Evolutionary conservation across 2,113 vertebrate species (phyloP).

Genomic region (Passer domesticus): DNA sequence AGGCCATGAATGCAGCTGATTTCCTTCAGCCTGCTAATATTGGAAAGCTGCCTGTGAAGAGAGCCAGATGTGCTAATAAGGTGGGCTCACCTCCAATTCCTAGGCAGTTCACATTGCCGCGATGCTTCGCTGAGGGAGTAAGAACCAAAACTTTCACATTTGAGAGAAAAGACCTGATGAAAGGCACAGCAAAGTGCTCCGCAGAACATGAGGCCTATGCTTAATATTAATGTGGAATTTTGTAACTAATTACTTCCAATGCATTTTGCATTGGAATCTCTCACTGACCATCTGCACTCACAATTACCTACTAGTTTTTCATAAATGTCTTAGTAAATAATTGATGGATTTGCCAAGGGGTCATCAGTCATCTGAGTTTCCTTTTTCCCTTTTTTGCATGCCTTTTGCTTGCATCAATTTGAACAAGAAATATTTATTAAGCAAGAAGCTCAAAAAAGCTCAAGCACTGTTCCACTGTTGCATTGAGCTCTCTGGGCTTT

Average conservation of each 20-base stretch:
- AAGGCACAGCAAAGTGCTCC: background rate
- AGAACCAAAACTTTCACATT: background rate
- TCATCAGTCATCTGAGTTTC: background rate
- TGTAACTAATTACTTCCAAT: background rate
- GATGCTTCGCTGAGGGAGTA: background rate
- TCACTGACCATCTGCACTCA: background rate
- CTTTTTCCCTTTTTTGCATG: background rate
- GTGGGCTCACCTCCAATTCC: background rate
- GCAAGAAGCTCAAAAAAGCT: background rate
- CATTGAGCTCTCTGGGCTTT: background rate
- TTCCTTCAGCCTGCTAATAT: background rate
- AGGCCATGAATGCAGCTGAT: background rate
- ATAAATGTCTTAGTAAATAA: background rate
- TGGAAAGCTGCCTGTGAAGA: background rate
- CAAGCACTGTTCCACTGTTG: background rate
- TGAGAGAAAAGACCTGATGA: background rate
- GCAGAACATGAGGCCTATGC: background rate
- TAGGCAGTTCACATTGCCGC: background rate
- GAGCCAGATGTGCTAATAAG: constrained; percentile 13
- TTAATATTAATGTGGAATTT: background rate
- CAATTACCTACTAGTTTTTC: background rate
- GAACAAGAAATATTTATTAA: background rate
- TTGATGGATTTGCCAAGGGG: background rate
- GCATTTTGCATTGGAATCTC: background rate
- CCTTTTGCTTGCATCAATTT: background rate